These are phyloP conservation scores for Diploscapter pachys DNA, from an alignment of 1,140 invertebrate genomes.

Conservation along the genomic window DNA sequence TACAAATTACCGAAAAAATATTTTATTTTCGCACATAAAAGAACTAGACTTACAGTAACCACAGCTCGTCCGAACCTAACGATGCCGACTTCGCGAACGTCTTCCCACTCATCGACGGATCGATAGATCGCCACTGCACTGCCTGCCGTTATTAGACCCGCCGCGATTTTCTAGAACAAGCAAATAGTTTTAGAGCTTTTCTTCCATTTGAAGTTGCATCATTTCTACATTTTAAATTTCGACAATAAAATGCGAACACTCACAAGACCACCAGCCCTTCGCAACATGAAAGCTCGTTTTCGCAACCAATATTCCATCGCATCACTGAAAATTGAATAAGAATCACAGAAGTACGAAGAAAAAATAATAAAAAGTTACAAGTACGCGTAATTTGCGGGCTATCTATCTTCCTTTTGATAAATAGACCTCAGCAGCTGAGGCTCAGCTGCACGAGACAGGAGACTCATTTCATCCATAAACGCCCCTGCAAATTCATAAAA, in stretches of 20 bases:
- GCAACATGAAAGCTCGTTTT: not conserved
- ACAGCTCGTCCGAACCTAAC: slow-evolving; percentile 33
- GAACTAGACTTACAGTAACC: slow-evolving; percentile 34
- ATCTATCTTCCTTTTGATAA: too few relatives aligned
- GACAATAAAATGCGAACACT: not conserved
- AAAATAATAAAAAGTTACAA: not conserved
- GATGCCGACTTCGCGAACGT: slow-evolving; percentile 27
- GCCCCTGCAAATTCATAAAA: too few relatives aligned
- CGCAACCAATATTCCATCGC: not conserved
- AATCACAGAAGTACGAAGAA: not conserved
- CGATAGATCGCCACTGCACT: not conserved
- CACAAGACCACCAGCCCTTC: not conserved
- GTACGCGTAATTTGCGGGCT: too few relatives aligned
- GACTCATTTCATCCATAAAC: too few relatives aligned
- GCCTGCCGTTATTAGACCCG: not conserved
- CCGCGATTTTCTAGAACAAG: not conserved
- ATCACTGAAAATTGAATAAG: not conserved
- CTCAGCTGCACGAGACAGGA: too few relatives aligned
- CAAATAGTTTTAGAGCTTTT: not conserved
- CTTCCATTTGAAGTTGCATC: not conserved
- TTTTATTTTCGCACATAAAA: too few relatives aligned
- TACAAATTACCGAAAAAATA: too few relatives aligned
- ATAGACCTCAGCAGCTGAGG: too few relatives aligned
- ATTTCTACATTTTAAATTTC: not conserved
- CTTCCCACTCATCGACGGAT: not conserved